Conservation (phyloP, 2,113 vertebrate genomes). For the Carollia perspicillata region DNA sequence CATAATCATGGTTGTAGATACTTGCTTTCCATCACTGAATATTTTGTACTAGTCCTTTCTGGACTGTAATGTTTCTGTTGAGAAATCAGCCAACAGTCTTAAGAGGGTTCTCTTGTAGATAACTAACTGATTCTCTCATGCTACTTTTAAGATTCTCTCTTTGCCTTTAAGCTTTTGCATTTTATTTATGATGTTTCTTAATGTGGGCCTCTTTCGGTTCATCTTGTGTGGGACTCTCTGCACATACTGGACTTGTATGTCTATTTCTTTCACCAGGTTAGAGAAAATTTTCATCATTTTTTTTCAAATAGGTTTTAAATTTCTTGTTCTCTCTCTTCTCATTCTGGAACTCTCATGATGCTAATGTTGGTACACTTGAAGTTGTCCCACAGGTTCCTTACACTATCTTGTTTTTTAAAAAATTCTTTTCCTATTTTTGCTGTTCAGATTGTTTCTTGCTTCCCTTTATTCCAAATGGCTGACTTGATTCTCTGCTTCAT, state of each 20-base stretch:
- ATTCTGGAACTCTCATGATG: not conserved
- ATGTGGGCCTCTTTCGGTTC: not conserved
- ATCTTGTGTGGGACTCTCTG: not conserved
- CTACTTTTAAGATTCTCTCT: not conserved
- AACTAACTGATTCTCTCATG: not conserved
- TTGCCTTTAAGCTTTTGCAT: not conserved
- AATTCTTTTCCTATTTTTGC: not conserved
- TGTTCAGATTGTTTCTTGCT: not conserved
- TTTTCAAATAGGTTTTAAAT: not conserved
- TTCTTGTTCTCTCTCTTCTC: not conserved
- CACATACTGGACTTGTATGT: no score
- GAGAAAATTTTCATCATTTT: not conserved
- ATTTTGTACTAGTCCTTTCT: not conserved
- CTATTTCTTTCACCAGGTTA: not conserved
- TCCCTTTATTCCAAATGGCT: not conserved
- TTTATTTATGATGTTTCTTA: not conserved
- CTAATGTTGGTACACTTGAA: not conserved
- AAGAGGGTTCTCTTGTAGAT: not conserved
- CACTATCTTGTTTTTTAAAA: not conserved
- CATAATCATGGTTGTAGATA: not conserved
- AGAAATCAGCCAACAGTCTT: not conserved
- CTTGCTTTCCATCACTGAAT: not conserved
- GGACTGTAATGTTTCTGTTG: not conserved
- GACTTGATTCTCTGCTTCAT: not conserved
- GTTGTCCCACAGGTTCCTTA: not conserved